Percentiles rank a stretch among this genome's conserved stretches.
Evolutionary conservation across 2,113 vertebrate species (phyloP).

Genomic region (Lepus europaeus): DNA sequence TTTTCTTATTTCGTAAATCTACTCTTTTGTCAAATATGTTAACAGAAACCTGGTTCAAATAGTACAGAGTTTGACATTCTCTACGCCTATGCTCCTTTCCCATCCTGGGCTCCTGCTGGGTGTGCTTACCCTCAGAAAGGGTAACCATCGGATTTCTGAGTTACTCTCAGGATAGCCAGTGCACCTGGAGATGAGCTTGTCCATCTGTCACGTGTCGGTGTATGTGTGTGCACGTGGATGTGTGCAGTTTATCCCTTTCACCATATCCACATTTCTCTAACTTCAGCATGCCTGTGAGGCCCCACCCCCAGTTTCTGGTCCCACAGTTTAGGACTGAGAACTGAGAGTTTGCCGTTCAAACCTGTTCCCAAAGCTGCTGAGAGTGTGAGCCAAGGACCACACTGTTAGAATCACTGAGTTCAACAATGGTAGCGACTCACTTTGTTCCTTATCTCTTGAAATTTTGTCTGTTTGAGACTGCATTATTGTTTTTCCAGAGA

Average conservation of each 20-base stretch:
- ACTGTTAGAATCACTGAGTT: constrained; percentile 59
- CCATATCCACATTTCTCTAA: not conserved
- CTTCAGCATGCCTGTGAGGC: not conserved
- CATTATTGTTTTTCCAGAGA: not conserved
- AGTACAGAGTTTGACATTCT: not conserved
- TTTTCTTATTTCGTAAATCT: not conserved
- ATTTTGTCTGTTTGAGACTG: constrained; percentile 33
- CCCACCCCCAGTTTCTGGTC: not conserved
- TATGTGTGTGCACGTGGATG: not conserved
- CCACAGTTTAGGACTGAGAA: not conserved
- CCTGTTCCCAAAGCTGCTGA: not conserved
- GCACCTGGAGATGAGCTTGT: not conserved
- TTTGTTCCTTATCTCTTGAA: not conserved
- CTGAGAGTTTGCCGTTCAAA: constrained; percentile 23
- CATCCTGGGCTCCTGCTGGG: not conserved
- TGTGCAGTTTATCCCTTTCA: not conserved
- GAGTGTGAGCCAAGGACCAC: not conserved
- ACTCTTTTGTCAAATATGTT: constrained; percentile 29
- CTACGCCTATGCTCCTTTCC: not conserved
- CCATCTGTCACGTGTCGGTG: not conserved
- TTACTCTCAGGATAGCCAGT: not conserved
- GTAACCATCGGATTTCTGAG: not conserved
- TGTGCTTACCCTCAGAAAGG: not conserved
- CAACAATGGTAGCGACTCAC: not conserved
- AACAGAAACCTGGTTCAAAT: not conserved